Evolutionary conservation across 1,140 invertebrate genomes (phyloP).

Genomic region (Anastrepha obliqua): DNA sequence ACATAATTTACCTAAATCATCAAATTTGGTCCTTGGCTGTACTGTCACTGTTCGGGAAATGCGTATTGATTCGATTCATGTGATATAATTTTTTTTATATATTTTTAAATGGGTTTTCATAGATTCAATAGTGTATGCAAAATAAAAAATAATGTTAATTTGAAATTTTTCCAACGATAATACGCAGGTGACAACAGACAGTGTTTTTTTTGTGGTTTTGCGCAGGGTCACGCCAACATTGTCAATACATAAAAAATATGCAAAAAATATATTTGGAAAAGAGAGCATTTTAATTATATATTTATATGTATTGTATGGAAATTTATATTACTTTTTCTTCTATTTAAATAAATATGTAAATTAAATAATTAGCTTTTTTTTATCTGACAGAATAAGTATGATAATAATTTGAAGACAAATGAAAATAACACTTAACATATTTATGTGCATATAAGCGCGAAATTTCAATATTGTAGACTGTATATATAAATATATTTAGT

Average conservation of each 20-base stretch:
- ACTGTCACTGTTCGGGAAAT: conserved; percentile 79
- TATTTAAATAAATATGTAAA: neutral
- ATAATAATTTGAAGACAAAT: neutral
- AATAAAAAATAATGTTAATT: neutral
- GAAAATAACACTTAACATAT: neutral
- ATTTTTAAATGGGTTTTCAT: neutral
- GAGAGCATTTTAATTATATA: neutral
- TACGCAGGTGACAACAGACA: no score
- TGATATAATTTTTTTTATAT: conserved; percentile 5
- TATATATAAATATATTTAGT: neutral
- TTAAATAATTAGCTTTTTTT: no score
- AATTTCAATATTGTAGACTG: no score
- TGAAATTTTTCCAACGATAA: neutral
- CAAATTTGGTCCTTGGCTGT: conserved; percentile 83
- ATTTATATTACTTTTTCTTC: neutral
- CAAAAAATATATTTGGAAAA: neutral
- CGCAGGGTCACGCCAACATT: neutral
- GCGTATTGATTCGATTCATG: conserved; percentile 54
- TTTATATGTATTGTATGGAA: neutral
- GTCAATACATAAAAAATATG: neutral
- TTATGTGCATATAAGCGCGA: neutral
- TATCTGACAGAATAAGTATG: no score
- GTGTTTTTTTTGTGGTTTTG: conserved; percentile 3
- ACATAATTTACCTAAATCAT: conserved; percentile 81
- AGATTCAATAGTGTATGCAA: neutral